phyloP scores from a whole-genome alignment of 1,140 invertebrate genomes.

The Drosophila kohkoa region DNA sequence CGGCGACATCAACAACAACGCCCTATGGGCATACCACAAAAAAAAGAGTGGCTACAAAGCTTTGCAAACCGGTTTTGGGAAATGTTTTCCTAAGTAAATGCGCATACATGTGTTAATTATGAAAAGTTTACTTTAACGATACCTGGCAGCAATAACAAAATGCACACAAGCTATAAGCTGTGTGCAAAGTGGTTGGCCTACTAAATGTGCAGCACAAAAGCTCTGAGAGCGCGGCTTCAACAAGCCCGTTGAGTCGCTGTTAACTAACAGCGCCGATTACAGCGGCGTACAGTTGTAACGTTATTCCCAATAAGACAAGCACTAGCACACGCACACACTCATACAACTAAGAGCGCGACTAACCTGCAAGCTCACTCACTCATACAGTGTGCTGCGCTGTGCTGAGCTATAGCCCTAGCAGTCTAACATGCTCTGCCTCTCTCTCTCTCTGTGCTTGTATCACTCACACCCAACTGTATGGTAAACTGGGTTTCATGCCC shows the following conservation, averaged over 20 bases:
- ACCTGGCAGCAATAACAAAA: slow-evolving; percentile 50
- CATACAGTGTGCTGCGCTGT: background rate
- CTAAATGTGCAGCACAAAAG: slow-evolving; percentile 66
- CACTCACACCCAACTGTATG: slow-evolving; percentile 40
- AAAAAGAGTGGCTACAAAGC: slow-evolving; percentile 38
- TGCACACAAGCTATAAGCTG: slow-evolving; percentile 29
- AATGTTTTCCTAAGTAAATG: slow-evolving; percentile 70
- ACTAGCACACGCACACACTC: slow-evolving; percentile 21
- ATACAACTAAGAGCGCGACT: slow-evolving; percentile 35
- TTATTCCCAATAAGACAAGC: slow-evolving; percentile 15
- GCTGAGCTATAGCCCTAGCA: slow-evolving; percentile 35
- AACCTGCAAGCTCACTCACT: slow-evolving; percentile 42
- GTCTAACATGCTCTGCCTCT: slow-evolving; percentile 34
- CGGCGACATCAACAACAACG: slow-evolving; percentile 42
- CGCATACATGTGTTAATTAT: slow-evolving; percentile 56
- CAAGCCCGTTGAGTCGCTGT: slow-evolving; percentile 30
- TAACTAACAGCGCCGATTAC: slow-evolving; percentile 32
- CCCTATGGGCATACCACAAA: slow-evolving; percentile 44
- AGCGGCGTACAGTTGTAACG: slow-evolving; percentile 52
- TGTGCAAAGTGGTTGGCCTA: slow-evolving; percentile 73
- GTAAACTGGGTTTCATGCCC: slow-evolving; percentile 49
- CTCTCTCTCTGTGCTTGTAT: slow-evolving; percentile 6
- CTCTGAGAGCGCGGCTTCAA: slow-evolving; percentile 41
- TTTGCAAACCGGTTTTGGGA: slow-evolving; percentile 64
- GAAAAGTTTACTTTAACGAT: slow-evolving; percentile 58